phyloP scores from a whole-genome alignment of 1,140 invertebrate genomes.

The Diploscapter pachys region DNA sequence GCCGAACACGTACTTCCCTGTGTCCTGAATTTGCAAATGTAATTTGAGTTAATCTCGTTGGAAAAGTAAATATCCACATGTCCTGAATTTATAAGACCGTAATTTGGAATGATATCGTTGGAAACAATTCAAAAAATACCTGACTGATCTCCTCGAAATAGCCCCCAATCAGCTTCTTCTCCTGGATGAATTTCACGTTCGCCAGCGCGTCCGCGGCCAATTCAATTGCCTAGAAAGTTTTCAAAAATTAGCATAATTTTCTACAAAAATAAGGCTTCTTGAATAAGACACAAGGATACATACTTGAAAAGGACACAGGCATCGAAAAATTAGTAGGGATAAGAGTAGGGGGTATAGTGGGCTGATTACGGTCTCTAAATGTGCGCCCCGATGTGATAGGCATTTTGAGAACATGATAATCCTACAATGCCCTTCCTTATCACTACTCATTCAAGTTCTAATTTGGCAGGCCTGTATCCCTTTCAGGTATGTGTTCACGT shows the following conservation, averaged over 20 bases:
- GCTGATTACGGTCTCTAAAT: too few species aligned
- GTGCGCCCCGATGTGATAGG: too few species aligned
- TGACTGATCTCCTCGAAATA: slow-evolving; percentile 46
- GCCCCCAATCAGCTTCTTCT: slow-evolving; percentile 95
- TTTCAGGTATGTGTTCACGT: too few species aligned
- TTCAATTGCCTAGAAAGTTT: slow-evolving; percentile 65
- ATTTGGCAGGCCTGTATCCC: too few species aligned
- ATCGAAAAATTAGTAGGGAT: background rate
- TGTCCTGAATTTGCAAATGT: slow-evolving; percentile 87
- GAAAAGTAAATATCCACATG: too few species aligned
- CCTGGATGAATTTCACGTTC: slow-evolving; percentile 99
- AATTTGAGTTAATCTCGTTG: too few species aligned
- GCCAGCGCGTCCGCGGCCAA: slow-evolving; percentile 92
- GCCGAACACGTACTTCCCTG: slow-evolving; percentile 98
- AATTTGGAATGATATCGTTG: background rate
- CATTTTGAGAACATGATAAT: too few species aligned
- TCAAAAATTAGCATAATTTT: too few species aligned
- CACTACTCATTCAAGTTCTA: too few species aligned
- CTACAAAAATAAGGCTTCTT: background rate
- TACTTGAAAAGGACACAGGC: background rate
- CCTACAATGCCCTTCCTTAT: too few species aligned
- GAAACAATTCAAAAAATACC: slow-evolving; percentile 9
- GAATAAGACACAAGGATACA: background rate
- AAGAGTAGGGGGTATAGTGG: background rate
- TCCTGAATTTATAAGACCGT: slow-evolving; percentile 72